These are phyloP conservation scores for Pomacea maculata DNA, from an alignment of 1,140 invertebrate genomes.

Conservation along the genomic window DNA sequence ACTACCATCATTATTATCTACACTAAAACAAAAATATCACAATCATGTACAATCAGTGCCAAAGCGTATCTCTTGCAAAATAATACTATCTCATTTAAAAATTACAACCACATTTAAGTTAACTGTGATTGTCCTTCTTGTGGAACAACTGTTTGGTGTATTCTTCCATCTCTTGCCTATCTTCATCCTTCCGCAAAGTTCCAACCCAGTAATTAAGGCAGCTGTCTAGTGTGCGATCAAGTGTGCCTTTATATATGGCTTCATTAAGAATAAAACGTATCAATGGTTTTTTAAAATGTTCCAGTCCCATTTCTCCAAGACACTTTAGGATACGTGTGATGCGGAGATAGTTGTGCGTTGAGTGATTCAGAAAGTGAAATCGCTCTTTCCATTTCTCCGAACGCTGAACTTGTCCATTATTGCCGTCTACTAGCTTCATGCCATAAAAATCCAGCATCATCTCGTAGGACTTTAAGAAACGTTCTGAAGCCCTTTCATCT, in stretches of 20 bases:
- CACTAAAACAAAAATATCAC: background rate
- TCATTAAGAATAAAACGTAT: slow-evolving; percentile 51
- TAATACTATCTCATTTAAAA: background rate
- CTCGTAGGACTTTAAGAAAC: slow-evolving; percentile 48
- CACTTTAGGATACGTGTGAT: slow-evolving; percentile 59
- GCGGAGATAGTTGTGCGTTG: slow-evolving; percentile 52
- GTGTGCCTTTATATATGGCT: slow-evolving; percentile 35
- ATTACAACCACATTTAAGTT: background rate
- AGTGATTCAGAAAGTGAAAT: slow-evolving; percentile 54
- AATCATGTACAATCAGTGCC: background rate
- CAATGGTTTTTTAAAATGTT: slow-evolving; percentile 47
- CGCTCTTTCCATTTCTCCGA: slow-evolving; percentile 45
- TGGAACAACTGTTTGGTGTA: slow-evolving; percentile 24
- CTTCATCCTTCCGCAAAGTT: slow-evolving; percentile 47
- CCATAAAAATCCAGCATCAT: slow-evolving; percentile 64
- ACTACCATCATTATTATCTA: no score
- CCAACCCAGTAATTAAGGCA: slow-evolving; percentile 52
- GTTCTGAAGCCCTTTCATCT: slow-evolving; percentile 29
- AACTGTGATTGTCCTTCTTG: background rate
- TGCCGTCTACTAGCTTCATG: slow-evolving; percentile 46
- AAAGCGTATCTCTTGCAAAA: background rate
- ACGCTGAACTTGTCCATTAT: slow-evolving; percentile 40
- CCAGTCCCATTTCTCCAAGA: slow-evolving; percentile 55
- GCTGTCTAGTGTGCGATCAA: slow-evolving; percentile 39
- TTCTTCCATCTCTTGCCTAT: slow-evolving; percentile 32